Percentiles rank a stretch among this genome's conserved stretches.
phyloP scores from a whole-genome alignment of 2,888 invertebrate genomes.

The Chironomus riparius region DNA sequence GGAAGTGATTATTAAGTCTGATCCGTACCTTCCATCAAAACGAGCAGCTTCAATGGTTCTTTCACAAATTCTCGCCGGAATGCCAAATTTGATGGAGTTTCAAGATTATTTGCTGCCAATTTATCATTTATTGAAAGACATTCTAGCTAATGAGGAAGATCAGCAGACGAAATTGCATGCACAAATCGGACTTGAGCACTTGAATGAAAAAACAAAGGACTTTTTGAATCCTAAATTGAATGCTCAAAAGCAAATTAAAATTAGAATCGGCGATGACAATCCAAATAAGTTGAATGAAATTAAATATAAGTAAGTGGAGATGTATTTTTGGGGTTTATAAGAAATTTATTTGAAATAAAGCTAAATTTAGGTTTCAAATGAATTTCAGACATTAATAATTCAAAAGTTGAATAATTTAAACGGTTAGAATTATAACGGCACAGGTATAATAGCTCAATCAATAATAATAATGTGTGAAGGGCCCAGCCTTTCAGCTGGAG shows the following conservation, averaged over 20 bases:
- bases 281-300: conserved; percentile 12
- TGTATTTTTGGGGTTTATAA: not conserved
- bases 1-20: conserved; percentile 35
- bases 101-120: conserved; percentile 40
- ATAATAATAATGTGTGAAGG: too few species aligned
- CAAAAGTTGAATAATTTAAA: too few species aligned
- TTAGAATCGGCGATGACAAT: conserved; percentile 29
- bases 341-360: too few species aligned
- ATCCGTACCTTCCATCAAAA: conserved; percentile 38
- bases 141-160: conserved; percentile 36
- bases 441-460: too few species aligned
- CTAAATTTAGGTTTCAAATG: not conserved
- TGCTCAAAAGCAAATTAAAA: conserved; percentile 37
- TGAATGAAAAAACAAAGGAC: conserved; percentile 37
- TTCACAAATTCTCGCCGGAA: conserved; percentile 37
- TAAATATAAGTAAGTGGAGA: conserved; percentile 3
- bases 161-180: conserved; percentile 39
- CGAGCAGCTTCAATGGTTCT: conserved; percentile 39
- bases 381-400: too few species aligned
- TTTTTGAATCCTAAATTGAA: conserved; percentile 34
- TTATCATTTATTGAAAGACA: conserved; percentile 35
- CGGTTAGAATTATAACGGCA: too few species aligned
- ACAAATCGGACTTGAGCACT: conserved; percentile 35
- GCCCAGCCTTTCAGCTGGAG: too few species aligned
- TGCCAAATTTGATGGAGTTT: conserved; percentile 39